These are phyloP conservation scores for Pogona vitticeps DNA, from an alignment of 2,113 vertebrate species.

Conservation along the genomic window DNA sequence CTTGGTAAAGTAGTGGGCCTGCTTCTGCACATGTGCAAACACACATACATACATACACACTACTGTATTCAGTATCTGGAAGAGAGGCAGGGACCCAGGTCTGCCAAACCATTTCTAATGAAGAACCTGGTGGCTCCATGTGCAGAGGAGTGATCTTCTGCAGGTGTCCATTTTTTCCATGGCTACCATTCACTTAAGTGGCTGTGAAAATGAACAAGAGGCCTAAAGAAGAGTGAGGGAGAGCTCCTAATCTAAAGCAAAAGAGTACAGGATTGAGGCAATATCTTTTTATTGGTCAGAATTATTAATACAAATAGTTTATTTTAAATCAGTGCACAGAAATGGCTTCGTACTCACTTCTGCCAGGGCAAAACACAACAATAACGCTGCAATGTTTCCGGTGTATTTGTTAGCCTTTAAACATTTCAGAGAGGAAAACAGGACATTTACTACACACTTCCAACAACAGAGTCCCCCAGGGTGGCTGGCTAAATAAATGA, in stretches of 20 bases:
- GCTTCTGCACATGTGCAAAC: not conserved
- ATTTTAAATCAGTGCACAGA: too few species aligned
- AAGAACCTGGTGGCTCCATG: not conserved
- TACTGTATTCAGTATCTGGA: not conserved
- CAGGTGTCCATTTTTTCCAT: not conserved
- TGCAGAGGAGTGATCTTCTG: too few species aligned
- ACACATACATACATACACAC: not conserved
- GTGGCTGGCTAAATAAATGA: too few species aligned
- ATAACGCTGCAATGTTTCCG: not conserved
- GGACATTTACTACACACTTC: not conserved
- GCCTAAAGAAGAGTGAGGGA: not conserved
- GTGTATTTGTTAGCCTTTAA: not conserved
- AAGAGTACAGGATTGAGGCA: not conserved
- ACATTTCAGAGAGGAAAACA: not conserved
- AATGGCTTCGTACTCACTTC: not conserved
- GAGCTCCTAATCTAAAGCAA: not conserved
- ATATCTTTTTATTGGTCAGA: too few species aligned
- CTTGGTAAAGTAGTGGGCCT: not conserved
- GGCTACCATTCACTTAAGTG: not conserved
- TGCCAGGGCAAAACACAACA: not conserved
- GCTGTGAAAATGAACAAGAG: not conserved
- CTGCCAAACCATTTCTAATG: not conserved
- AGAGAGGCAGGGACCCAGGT: not conserved
- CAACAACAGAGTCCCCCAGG: too few species aligned
- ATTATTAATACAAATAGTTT: not conserved